Percentiles rank a stretch among this genome's conserved stretches.
These are phyloP conservation scores for Pipistrellus nathusii DNA, from an alignment of 2,797 vertebrate species.

Conservation along the genomic window DNA sequence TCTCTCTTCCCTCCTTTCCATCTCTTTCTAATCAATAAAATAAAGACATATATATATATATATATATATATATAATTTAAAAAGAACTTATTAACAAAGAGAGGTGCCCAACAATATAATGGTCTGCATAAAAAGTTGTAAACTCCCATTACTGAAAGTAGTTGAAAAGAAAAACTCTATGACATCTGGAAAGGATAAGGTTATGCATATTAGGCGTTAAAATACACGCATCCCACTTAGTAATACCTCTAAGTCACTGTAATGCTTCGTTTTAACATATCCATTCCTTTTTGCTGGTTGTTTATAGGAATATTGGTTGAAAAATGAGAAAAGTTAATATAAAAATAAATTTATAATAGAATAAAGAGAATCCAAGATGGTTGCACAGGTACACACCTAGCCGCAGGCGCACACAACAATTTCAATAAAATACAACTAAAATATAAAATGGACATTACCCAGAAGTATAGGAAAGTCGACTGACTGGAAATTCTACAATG, in stretches of 20 bases:
- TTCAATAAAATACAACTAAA: no score
- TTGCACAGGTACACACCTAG: no score
- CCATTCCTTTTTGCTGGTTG: neutral
- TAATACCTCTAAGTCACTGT: neutral
- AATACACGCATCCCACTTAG: neutral
- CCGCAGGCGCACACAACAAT: no score
- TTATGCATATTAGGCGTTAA: neutral
- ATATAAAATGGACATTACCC: no score
- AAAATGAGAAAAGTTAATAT: neutral
- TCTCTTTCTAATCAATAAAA: neutral
- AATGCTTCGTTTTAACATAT: neutral
- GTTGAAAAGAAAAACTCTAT: neutral
- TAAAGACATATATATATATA: neutral
- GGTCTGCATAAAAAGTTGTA: neutral
- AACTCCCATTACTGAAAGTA: neutral
- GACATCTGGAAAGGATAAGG: neutral
- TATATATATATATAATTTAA: neutral
- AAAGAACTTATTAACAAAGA: neutral
- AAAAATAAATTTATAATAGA: neutral
- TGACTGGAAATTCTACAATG: no score
- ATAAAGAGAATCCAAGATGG: neutral
- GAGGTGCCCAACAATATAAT: neutral
- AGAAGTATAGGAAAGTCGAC: no score
- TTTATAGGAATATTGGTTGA: neutral
- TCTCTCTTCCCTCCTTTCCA: neutral